Base-by-base conservation (phyloP, 2,888 invertebrate genomes). In the Chorisops tibialis region DNA sequence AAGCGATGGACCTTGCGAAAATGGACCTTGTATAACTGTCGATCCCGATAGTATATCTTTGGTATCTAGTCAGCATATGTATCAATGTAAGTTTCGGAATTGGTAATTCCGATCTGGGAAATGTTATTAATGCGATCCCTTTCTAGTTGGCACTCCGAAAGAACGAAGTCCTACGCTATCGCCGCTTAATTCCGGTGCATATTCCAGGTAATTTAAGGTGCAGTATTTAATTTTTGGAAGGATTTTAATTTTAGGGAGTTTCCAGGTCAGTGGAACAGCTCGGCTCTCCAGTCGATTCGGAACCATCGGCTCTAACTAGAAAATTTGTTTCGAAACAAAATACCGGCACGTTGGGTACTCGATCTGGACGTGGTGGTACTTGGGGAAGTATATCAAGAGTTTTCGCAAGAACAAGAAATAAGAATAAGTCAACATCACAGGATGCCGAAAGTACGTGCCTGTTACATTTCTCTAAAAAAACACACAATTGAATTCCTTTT, bases 311-410 rank as follows among this genome's bases (percentile, higher is more conserved):
- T 39, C 75, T 85, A 49, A 81, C 73, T 7, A 67, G 77, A 11
- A 76, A 74, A 65, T 75, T 76, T 52, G 70, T 74, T 35, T 70
- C 75, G 19, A 74, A 73, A 67, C 75, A 76, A 35, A 81, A 75
- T 62, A 78, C 75, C 24, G 80, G 74, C 63, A 74, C 78, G 7
- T 66, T 76, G 41, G 78, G 77, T 7, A 71, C 79, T 1, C 79
- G 85, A 3, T 76, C 79, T 49, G 86, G 87, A 0, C 83, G 90
- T 1, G 91, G 91, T 14, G 87, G 88, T 9, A 85, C 85, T 18
- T 94, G 93, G 93, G 93, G 93, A 58, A 92, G 92, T 71, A 94
- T 94, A 75, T 93, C 92, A 1, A 83, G 93, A 67, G 93, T 94
- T 30, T 94, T 94, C 72, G 91, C 93, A 0, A 81, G 93, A 59